A percentile compares a stretch with the other conserved stretches of the same genome.
phyloP scores from a whole-genome alignment of 1,140 invertebrate genomes.

The Aphaenogaster floridana region DNA sequence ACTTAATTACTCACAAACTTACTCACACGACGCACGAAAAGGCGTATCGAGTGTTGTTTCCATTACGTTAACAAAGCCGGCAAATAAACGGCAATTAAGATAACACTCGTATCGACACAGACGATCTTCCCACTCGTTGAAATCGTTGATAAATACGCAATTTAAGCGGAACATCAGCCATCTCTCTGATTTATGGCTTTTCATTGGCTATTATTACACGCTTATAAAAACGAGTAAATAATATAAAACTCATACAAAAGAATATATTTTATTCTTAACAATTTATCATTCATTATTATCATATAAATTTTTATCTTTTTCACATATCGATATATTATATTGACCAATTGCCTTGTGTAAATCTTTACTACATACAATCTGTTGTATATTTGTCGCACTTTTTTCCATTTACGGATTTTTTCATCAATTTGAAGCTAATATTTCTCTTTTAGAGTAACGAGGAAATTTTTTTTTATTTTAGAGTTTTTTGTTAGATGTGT shows the following conservation, averaged over 20 bases:
- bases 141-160: constrained; percentile 29
- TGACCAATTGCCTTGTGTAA: neutral
- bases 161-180: neutral
- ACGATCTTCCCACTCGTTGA: constrained; percentile 22
- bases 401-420: neutral
- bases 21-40: constrained; percentile 59
- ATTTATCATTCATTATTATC: neutral
- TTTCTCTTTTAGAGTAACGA: neutral
- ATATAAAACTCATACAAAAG: constrained; percentile 1
- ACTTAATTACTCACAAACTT: constrained; percentile 68
- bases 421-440: neutral
- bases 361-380: neutral
- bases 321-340: neutral
- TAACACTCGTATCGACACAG: constrained; percentile 39
- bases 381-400: neutral
- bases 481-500: neutral
- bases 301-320: neutral
- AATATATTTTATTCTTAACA: constrained; percentile 15
- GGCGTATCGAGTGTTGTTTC: constrained; percentile 53
- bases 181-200: constrained; percentile 30
- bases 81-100: constrained; percentile 57
- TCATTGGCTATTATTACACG: neutral
- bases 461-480: neutral
- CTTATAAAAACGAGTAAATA: neutral
- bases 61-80: neutral